Base-by-base conservation (phyloP, 2,113 vertebrate species). In the Lamprologus tigripictilis region DNA sequence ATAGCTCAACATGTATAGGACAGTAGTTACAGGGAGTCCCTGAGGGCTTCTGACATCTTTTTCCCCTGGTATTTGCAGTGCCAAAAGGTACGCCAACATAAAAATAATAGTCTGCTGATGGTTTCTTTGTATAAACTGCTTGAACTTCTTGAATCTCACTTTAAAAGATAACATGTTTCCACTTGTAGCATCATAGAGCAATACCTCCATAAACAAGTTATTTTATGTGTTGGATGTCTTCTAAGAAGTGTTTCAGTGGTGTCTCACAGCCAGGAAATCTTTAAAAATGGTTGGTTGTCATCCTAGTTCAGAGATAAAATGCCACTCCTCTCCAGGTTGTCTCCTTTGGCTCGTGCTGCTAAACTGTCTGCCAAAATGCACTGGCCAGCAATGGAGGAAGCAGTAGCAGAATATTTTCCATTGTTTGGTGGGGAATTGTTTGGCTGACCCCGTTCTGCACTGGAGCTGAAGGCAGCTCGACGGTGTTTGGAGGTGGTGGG, bases 381-480 rank as follows among this genome's bases (percentile, higher is more conserved):
- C 42, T 6, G 8, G 53, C 82, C 51, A 14, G 83, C 78, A 90
- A 61, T 19, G 31, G 71, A 89, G 73, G 87, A 90, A 89, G 86
- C 87, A 86, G 84, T 58, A 87, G 85, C 53, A 3, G 66, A 87
- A 89, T 80, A 85, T 83, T 89, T 90, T 89, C 84, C 86, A 86
- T 90, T 82, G 86, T 90, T 84, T 81, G 42, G 53, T n/a, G 79
- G 23, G 49, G 80, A 86, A 73, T 51, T 49, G 78, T 28, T 90
- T 89, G 88, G 91, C 88, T 57, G 90, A 90, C 85, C 90, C 55
- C 8, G 0, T 51, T 80, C 17, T 58, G 85, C 80, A 73, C 86
- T 73, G 28, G 63, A 80, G 85, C 51, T 45, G 86, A 80, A 80
- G 54, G 81, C 42, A 21, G 71, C 33, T 82, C 51, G 21, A 80